Percentiles rank a stretch among this genome's conserved stretches.
phyloP scores from a whole-genome alignment of 2,113 vertebrate genomes.

The Motacilla alba region DNA sequence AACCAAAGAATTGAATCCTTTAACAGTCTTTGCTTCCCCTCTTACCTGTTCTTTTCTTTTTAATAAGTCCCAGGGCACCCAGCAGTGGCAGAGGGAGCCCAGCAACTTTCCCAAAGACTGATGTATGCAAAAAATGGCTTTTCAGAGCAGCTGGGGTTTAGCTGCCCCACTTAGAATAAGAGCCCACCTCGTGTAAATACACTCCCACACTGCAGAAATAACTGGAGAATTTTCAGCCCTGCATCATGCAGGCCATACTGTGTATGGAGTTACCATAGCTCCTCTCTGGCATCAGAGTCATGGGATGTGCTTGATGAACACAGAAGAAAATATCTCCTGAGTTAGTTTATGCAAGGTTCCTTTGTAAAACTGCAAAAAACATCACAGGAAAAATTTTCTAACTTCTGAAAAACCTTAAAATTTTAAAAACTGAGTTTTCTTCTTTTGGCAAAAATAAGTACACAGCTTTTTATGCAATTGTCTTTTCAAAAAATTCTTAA shows the following conservation, averaged over 20 bases:
- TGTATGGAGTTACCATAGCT: neutral
- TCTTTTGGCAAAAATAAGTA: rapidly evolving
- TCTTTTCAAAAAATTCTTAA: neutral
- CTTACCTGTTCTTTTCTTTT: neutral
- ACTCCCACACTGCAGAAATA: neutral
- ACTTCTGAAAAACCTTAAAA: neutral
- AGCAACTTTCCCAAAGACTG: neutral
- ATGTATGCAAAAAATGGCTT: neutral
- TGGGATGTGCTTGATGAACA: neutral
- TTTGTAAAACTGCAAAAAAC: neutral
- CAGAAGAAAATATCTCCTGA: neutral
- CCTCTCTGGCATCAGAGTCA: neutral
- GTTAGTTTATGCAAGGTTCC: neutral
- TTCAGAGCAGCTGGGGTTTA: neutral
- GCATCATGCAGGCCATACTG: neutral
- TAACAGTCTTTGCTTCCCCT: neutral
- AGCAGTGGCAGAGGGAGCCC: neutral
- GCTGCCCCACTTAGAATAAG: neutral
- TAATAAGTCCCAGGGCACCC: neutral
- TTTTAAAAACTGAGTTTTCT: neutral
- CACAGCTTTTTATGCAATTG: neutral
- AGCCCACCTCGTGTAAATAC: neutral
- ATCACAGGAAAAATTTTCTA: neutral
- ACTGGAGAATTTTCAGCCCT: neutral
- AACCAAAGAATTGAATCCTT: neutral